These are phyloP conservation scores for Agrotis segetum DNA, from an alignment of 2,888 invertebrate species.

Conservation along the genomic window DNA sequence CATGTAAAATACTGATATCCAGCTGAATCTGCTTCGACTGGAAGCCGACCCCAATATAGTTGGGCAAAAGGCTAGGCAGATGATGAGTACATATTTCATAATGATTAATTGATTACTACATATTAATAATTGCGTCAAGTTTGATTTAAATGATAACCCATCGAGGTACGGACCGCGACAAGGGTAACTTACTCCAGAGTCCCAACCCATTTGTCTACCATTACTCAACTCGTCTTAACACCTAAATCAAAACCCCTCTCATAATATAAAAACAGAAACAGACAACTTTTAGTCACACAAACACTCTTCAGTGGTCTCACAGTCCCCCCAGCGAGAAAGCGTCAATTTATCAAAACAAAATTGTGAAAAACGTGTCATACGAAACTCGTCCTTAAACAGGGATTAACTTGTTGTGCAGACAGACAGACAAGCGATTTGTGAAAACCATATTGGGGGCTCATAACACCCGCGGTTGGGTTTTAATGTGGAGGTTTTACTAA, in stretches of 20 bases:
- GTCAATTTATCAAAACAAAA: conserved; percentile 51
- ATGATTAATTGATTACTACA: too few relatives aligned
- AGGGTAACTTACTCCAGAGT: too few relatives aligned
- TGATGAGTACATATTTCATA: too few relatives aligned
- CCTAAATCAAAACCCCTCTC: neutral
- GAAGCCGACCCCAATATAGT: too few relatives aligned
- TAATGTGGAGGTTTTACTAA: conserved; percentile 45
- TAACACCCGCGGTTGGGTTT: conserved; percentile 58
- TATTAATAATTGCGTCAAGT: too few relatives aligned
- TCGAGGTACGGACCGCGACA: too few relatives aligned
- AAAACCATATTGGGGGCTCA: conserved; percentile 61
- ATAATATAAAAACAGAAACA: neutral
- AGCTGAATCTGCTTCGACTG: too few relatives aligned
- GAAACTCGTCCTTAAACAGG: conserved; percentile 49
- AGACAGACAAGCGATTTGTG: conserved; percentile 65
- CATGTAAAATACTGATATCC: too few relatives aligned
- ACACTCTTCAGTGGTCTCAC: conserved; percentile 2
- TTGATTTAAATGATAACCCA: too few relatives aligned
- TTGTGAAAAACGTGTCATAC: conserved; percentile 42
- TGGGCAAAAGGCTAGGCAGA: too few relatives aligned
- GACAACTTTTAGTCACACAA: neutral
- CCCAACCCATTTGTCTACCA: too few relatives aligned
- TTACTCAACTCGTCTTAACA: too few relatives aligned
- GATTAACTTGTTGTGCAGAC: conserved; percentile 62
- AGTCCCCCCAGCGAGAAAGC: conserved; percentile 6